Conservation (phyloP, 1,140 invertebrate species). For the Pseudomyrmex flavicornis region DNA sequence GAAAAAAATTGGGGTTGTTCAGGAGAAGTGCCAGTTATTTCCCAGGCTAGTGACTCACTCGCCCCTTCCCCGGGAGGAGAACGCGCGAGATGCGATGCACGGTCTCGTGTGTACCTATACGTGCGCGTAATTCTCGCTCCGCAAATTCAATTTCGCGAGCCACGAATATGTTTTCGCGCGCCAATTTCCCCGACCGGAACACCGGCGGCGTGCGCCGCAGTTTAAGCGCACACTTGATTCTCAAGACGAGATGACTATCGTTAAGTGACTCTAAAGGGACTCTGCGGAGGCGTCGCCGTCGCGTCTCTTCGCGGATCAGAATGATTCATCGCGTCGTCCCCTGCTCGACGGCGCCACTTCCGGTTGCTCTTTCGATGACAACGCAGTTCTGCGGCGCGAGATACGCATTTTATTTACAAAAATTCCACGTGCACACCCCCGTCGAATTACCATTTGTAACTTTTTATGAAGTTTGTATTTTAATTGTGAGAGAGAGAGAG, state of each 20-base stretch:
- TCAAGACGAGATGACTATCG: constrained; percentile 12
- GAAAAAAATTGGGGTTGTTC: constrained; percentile 41
- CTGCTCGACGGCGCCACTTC: constrained; percentile 45
- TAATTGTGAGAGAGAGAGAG: background rate
- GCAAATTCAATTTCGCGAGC: background rate
- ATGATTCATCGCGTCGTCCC: constrained; percentile 51
- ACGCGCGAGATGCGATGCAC: background rate
- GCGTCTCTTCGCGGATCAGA: constrained; percentile 38
- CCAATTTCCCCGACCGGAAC: constrained; percentile 27
- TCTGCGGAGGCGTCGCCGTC: constrained; percentile 45
- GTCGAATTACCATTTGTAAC: background rate
- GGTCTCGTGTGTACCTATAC: no score
- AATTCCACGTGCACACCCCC: background rate
- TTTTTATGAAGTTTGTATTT: background rate
- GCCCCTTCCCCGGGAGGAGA: background rate
- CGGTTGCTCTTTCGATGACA: constrained; percentile 30
- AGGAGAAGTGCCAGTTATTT: constrained; percentile 19
- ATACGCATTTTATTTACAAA: background rate
- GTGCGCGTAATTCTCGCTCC: constrained; percentile 27
- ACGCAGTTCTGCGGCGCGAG: constrained; percentile 25
- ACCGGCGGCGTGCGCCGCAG: background rate
- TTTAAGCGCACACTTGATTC: constrained; percentile 15
- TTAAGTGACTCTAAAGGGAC: constrained; percentile 41
- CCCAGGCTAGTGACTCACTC: constrained; percentile 46
- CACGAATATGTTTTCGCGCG: constrained; percentile 52